phyloP scores from a whole-genome alignment of 2,888 invertebrate species.

The Plagodis pulveraria region DNA sequence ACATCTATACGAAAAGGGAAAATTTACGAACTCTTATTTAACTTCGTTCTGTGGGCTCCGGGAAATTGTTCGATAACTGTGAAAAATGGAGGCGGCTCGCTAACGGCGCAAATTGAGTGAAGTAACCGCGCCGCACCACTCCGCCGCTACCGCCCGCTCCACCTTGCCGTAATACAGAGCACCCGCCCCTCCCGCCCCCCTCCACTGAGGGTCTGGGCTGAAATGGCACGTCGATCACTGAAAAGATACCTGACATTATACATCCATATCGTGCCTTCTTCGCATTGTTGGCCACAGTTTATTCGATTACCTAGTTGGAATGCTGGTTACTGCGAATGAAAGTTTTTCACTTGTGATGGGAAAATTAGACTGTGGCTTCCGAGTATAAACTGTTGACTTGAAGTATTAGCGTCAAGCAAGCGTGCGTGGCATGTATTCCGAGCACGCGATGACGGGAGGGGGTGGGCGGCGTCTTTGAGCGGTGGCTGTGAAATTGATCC shows the following conservation, averaged over 20 bases:
- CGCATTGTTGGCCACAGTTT: slow-evolving; percentile 40
- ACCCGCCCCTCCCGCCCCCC: slow-evolving; percentile 6
- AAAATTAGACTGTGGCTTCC: slow-evolving; percentile 42
- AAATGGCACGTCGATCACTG: slow-evolving; percentile 31
- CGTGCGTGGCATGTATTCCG: slow-evolving; percentile 29
- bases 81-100: slow-evolving; percentile 71
- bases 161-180: slow-evolving; percentile 26
- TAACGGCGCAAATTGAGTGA: slow-evolving; percentile 80
- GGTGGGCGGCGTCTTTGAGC: slow-evolving; percentile 50
- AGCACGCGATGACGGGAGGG: slow-evolving; percentile 30
- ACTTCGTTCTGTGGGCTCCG: slow-evolving; percentile 50
- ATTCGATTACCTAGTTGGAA: slow-evolving; percentile 1
- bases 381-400: slow-evolving; percentile 12
- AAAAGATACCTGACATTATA: slow-evolving; percentile 45
- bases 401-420: neutral
- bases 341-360: slow-evolving; percentile 19
- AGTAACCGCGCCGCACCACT: slow-evolving; percentile 44
- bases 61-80: slow-evolving; percentile 74
- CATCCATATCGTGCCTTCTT: slow-evolving; percentile 32
- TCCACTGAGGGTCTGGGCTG: slow-evolving; percentile 20
- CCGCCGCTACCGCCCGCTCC: slow-evolving; percentile 24
- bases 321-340: slow-evolving; percentile 16
- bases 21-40: slow-evolving; percentile 64
- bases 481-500: slow-evolving; percentile 70
- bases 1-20: slow-evolving; percentile 42